These are phyloP conservation scores for Lasius fuliginosus DNA, from an alignment of 2,888 invertebrate species.

Conservation along the genomic window DNA sequence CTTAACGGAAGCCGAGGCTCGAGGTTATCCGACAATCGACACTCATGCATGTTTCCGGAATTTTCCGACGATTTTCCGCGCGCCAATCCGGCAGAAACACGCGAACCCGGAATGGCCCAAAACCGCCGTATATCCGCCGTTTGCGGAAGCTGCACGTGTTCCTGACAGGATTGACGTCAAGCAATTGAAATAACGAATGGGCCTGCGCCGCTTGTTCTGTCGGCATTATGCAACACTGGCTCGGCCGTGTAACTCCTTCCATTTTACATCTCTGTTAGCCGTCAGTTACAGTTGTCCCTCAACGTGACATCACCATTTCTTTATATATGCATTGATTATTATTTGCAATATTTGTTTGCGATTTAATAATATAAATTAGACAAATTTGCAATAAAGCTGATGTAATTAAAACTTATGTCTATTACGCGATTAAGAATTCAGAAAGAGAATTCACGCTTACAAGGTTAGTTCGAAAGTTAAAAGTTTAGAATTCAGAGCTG, in stretches of 20 bases:
- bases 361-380: not conserved
- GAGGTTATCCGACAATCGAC: conserved; percentile 43
- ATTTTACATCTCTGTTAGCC: conserved; percentile 3
- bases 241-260: conserved; percentile 19
- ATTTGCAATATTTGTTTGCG: not conserved
- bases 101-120: conserved; percentile 55
- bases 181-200: conserved; percentile 76
- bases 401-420: not conserved
- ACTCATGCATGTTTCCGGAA: conserved; percentile 4
- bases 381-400: not conserved
- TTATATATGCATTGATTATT: conserved; percentile 7
- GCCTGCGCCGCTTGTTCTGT: conserved; percentile 53
- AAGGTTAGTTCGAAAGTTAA: not conserved
- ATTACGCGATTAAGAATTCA: not conserved
- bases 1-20: conserved; percentile 32
- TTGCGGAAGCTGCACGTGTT: conserved; percentile 72
- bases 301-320: not conserved
- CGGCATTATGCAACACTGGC: conserved; percentile 60
- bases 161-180: conserved; percentile 74
- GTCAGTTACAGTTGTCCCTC: not conserved
- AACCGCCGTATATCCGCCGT: conserved; percentile 66
- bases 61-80: conserved; percentile 9
- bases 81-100: conserved; percentile 45
- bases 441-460: not conserved
- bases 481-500: not conserved